Evolutionary conservation across 2,797 vertebrate genomes (phyloP).

Genomic region (Thalassophryne amazonica): DNA sequence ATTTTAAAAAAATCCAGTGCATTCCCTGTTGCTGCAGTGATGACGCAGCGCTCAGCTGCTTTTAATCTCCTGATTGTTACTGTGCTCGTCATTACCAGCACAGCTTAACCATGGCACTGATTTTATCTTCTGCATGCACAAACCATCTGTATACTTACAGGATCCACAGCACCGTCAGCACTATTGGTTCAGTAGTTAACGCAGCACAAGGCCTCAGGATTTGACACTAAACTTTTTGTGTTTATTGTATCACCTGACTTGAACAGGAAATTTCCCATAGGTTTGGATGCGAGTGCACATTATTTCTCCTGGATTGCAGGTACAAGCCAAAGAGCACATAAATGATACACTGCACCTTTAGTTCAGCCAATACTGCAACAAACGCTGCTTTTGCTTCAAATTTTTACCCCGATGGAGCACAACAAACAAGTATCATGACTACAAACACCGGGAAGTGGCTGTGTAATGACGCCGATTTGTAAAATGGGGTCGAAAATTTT

Average conservation of each 20-base stretch:
- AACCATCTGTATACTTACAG: conserved; percentile 33
- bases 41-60: conserved; percentile 27
- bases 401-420: too few relatives aligned
- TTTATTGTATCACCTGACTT: background rate
- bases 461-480: too few relatives aligned
- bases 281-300: background rate
- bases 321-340: too few relatives aligned
- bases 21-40: conserved; percentile 8
- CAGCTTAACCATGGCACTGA: conserved; percentile 25
- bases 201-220: conserved; percentile 4
- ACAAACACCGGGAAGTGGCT: too few relatives aligned
- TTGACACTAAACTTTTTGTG: background rate
- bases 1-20: too few relatives aligned
- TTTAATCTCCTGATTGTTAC: conserved; percentile 50
- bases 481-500: too few relatives aligned
- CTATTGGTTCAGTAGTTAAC: conserved; percentile 3
- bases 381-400: too few relatives aligned
- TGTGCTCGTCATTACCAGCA: conserved; percentile 36
- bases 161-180: background rate
- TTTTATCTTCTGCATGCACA: conserved; percentile 13
- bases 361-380: too few relatives aligned
- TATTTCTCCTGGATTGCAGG: too few relatives aligned
- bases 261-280: conserved; percentile 18
- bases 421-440: too few relatives aligned
- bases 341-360: too few relatives aligned